Percentiles rank a stretch among this genome's conserved stretches.
phyloP scores from a whole-genome alignment of 2,888 invertebrate genomes.

The Hofmannophila pseudospretella region DNA sequence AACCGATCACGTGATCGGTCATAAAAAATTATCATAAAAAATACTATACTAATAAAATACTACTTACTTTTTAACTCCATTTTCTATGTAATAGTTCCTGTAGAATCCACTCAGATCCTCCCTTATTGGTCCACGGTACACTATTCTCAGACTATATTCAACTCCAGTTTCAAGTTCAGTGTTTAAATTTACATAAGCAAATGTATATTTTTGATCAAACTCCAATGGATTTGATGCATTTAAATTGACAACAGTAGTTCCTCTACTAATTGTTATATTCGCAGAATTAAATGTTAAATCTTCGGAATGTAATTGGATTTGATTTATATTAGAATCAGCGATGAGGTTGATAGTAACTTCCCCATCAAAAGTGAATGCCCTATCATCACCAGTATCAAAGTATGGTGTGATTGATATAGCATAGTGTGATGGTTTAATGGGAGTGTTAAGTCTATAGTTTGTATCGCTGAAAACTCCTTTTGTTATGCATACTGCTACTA shows the following conservation, averaged over 20 bases:
- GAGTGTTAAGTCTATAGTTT: constrained; percentile 54
- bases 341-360: constrained; percentile 57
- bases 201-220: constrained; percentile 58
- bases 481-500: constrained; percentile 19
- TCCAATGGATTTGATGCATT: constrained; percentile 34
- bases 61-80: constrained; percentile 72
- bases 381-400: constrained; percentile 55
- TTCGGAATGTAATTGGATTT: constrained; percentile 61
- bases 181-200: constrained; percentile 64
- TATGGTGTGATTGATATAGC: constrained; percentile 71
- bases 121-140: constrained; percentile 75
- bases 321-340: constrained; percentile 33
- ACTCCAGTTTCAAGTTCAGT: constrained; percentile 42
- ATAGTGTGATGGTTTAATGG: constrained; percentile 73
- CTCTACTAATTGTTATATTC: constrained; percentile 36
- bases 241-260: constrained; percentile 27
- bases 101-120: constrained; percentile 79
- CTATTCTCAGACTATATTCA: constrained; percentile 66
- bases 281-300: constrained; percentile 39
- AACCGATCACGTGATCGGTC: no score
- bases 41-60: no score
- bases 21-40: no score
- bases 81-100: constrained; percentile 74
- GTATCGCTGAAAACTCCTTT: constrained; percentile 36
- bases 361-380: constrained; percentile 67